Conservation (phyloP, 2,797 vertebrate genomes). For the Eurystomus glaucurus region DNA sequence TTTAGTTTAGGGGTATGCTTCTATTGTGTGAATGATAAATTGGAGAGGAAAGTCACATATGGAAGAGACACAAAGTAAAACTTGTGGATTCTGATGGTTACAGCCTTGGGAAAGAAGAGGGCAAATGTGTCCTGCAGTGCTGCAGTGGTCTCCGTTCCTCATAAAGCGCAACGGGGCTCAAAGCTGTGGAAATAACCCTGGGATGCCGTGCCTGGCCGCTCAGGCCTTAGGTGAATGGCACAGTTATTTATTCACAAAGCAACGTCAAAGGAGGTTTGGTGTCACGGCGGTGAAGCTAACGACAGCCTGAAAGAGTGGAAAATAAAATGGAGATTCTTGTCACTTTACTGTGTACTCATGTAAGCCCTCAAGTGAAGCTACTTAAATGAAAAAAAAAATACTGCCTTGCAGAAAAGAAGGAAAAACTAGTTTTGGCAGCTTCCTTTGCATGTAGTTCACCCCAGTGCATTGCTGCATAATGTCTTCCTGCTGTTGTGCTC, state of each 20-base stretch:
- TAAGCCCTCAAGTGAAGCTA: not conserved
- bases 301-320: not conserved
- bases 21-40: not conserved
- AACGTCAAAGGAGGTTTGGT: fast-evolving
- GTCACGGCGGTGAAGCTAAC: not conserved
- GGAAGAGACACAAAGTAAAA: not conserved
- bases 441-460: not conserved
- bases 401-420: not conserved
- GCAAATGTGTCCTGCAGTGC: not conserved
- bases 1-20: not conserved
- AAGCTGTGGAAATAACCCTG: not conserved
- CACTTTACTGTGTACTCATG: not conserved
- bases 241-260: not conserved
- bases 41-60: not conserved
- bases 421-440: not conserved
- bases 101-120: not conserved
- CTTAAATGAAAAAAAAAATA: not conserved
- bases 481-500: not conserved
- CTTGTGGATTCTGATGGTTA: not conserved
- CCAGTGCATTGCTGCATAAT: not conserved
- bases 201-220: not conserved
- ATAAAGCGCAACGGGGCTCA: fast-evolving
- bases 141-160: not conserved
- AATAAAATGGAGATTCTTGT: not conserved
- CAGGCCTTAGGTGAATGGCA: not conserved